These are phyloP conservation scores for Molossus alvarezi DNA, from an alignment of 2,797 vertebrate genomes.

Conservation along the genomic window DNA sequence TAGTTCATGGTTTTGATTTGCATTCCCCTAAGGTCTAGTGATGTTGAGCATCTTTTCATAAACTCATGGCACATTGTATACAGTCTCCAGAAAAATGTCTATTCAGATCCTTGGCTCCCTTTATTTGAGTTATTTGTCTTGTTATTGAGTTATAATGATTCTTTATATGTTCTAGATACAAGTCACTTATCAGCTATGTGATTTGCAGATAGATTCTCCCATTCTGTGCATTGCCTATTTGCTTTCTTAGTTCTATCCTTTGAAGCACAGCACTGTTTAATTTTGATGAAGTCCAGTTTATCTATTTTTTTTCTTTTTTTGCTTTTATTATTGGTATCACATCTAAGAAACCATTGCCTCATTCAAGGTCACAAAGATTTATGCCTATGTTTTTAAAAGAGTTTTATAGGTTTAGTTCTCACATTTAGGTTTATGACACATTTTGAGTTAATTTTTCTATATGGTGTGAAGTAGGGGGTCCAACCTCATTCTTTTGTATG, in stretches of 20 bases:
- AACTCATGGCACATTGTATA: not conserved
- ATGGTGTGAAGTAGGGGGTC: not conserved
- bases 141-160: not conserved
- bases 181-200: not conserved
- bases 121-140: not conserved
- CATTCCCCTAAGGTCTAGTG: not conserved
- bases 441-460: slow-evolving; percentile 53
- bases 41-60: not conserved
- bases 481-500: not conserved
- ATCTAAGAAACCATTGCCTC: slow-evolving; percentile 21
- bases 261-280: not conserved
- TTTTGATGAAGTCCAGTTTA: not conserved
- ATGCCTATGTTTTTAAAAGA: not conserved
- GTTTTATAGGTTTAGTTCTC: slow-evolving; percentile 46
- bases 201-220: not conserved
- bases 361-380: not conserved
- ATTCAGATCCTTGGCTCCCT: not conserved
- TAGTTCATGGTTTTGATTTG: not conserved
- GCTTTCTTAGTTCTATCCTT: not conserved
- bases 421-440: not conserved
- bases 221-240: not conserved
- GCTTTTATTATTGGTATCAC: not conserved
- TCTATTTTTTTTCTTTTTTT: not conserved
- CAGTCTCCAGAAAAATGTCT: not conserved
- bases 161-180: slow-evolving; percentile 1